Percentiles rank a stretch among this genome's conserved stretches.
Evolutionary conservation across 53 echinoderm and acorn worm species (phyloP).

Genomic region (Echinometra lucunter): DNA sequence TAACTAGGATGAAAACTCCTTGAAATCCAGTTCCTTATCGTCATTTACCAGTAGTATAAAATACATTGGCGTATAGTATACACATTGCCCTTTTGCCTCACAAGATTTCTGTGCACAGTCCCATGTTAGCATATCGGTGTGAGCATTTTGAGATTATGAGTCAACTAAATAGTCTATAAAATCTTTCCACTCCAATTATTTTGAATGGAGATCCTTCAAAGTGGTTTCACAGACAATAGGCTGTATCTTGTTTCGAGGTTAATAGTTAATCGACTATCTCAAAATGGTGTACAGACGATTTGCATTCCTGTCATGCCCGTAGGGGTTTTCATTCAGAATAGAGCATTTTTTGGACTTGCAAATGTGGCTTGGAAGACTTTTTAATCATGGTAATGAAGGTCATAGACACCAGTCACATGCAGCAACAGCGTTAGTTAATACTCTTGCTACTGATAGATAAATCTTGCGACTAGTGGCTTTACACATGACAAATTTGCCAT

Average conservation of each 20-base stretch:
- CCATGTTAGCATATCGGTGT: constrained; percentile 37
- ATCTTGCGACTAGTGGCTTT: too few species aligned
- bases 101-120: neutral
- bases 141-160: constrained; percentile 5
- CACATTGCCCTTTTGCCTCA: neutral
- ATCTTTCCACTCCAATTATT: constrained; percentile 57
- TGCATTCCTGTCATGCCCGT: too few species aligned
- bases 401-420: too few species aligned
- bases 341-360: too few species aligned
- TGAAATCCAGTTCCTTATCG: neutral
- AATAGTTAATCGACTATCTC: constrained; percentile 28
- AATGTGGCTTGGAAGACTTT: too few species aligned
- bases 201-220: constrained; percentile 17
- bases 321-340: too few species aligned
- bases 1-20: neutral
- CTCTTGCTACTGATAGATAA: too few species aligned
- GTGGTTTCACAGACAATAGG: constrained; percentile 40
- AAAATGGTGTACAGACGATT: too few species aligned
- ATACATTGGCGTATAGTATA: neutral
- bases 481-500: too few species aligned
- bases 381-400: too few species aligned
- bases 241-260: constrained; percentile 36
- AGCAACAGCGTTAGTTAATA: too few species aligned
- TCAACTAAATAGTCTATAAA: constrained; percentile 5
- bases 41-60: neutral